phyloP scores from a whole-genome alignment of 2,113 vertebrate species.

The Coturnix japonica region DNA sequence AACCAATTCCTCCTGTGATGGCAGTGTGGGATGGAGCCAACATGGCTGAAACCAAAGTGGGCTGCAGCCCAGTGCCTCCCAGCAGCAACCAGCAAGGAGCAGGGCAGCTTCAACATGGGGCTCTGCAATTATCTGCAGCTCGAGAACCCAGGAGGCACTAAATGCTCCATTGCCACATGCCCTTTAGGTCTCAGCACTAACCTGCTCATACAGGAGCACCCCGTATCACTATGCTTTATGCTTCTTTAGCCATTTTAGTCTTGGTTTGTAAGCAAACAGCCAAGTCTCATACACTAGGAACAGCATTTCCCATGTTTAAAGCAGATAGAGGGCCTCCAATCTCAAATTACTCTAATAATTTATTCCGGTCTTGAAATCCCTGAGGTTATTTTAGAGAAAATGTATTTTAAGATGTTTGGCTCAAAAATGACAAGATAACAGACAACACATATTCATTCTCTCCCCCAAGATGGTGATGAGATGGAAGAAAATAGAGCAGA shows the following conservation, averaged over 20 bases:
- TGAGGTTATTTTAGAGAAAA: constrained; percentile 57
- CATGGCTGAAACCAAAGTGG: not conserved
- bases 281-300: not conserved
- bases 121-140: not conserved
- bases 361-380: constrained; percentile 56
- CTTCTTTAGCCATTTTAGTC: rapidly evolving
- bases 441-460: constrained; percentile 51
- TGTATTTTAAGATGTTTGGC: constrained; percentile 56
- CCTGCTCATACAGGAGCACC: not conserved
- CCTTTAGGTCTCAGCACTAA: not conserved
- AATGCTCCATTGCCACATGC: not conserved
- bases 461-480: constrained; percentile 43
- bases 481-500: constrained; percentile 41
- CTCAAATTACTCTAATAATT: constrained; percentile 58
- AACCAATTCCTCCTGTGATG: not conserved
- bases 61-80: not conserved
- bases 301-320: not conserved
- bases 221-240: rapidly evolving
- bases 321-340: not conserved
- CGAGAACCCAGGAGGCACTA: not conserved
- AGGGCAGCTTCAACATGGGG: no score
- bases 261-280: not conserved
- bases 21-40: not conserved
- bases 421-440: constrained; percentile 55
- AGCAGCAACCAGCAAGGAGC: not conserved